Evolutionary conservation across 92 coral and sea anemone genomes (phyloP), one percentile per base, ranked within the genome.

Genomic region (Zoanthus solanderi): DNA sequence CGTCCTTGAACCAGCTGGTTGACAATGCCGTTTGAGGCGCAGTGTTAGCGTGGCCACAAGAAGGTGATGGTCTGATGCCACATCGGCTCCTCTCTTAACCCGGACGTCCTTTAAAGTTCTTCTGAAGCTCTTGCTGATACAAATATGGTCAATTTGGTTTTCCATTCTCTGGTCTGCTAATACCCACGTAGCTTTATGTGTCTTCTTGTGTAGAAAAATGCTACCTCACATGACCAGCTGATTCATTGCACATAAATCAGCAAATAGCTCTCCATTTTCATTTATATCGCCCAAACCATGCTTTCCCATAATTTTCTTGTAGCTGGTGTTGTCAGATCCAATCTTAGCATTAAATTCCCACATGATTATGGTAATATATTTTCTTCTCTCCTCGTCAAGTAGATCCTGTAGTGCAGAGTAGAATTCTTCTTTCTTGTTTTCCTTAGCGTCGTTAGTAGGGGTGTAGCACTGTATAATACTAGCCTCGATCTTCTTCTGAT

Each of bases 381-480:
- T n/a, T 60, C 67, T n/a, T 13, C 23, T 60, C 23, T 60, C 17
- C 16, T 60, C 13, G n/a, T 23, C 23, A 23, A 23, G 23, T 23
- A 23, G 23, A 23, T 23, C 23, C 23, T 23, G 23, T 23, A 23
- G 13, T 60, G 23, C 23, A 14, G n/a, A 14, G n/a, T n/a, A 60
- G 23, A 60, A 14, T n/a, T 79, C 45, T 34, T 18, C 69, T 56
- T 58, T 58, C 66, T 58, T 58, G 66, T 15, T 58, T 58, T 58
- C 66, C 66, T 58, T 15, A 17, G 66, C 23, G 23, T 23, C 66
- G 66, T 58, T 58, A 58, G 66, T 58, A 58, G 66, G 66, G 66
- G 66, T 15, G 66, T 11, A 58, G 66, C 66, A 58, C 66, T 58
- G 66, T 58, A 58, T 58, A 58, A 58, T 58, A 58, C 66, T 58